These are phyloP conservation scores for Nematolebias whitei DNA, from an alignment of 2,113 vertebrate species.

Conservation along the genomic window DNA sequence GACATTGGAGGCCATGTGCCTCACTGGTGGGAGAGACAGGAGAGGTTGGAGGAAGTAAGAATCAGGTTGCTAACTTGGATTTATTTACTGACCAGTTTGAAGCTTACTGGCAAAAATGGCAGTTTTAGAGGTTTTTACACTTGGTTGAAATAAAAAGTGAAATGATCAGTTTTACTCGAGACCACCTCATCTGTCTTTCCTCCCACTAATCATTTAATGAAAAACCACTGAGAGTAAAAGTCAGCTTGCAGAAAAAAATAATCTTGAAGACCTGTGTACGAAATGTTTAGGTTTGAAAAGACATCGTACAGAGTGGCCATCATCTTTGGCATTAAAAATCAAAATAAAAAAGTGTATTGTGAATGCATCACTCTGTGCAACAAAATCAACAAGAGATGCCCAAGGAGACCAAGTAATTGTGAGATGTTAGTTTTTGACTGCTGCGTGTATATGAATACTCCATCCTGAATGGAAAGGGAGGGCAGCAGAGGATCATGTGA, in stretches of 20 bases:
- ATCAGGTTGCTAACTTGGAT: constrained; percentile 15
- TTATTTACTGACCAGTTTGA: not conserved
- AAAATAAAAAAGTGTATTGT: constrained; percentile 9
- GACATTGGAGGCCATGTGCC: constrained; percentile 47
- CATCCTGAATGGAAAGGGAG: constrained; percentile 69
- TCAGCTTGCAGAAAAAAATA: constrained; percentile 29
- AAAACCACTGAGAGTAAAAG: constrained; percentile 47
- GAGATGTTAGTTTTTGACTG: constrained; percentile 15
- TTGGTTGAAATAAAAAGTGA: constrained; percentile 2
- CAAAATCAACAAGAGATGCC: not conserved
- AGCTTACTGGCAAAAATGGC: constrained; percentile 16
- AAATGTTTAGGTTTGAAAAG: not conserved
- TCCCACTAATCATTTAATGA: constrained; percentile 64
- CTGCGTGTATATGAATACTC: constrained; percentile 54
- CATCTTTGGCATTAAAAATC: not conserved
- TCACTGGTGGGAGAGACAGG: constrained; percentile 56
- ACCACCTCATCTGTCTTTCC: constrained; percentile 43
- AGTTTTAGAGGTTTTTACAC: constrained; percentile 1
- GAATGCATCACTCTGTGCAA: not conserved
- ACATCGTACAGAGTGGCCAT: not conserved
- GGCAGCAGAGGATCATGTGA: constrained; percentile 77
- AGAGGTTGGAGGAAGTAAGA: constrained; percentile 60
- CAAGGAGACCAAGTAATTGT: constrained; percentile 27
- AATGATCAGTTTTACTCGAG: constrained; percentile 36
- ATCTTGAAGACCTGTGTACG: not conserved